These are phyloP conservation scores for Drosophila ironensis DNA, from an alignment of 1,140 invertebrate genomes.

Conservation along the genomic window DNA sequence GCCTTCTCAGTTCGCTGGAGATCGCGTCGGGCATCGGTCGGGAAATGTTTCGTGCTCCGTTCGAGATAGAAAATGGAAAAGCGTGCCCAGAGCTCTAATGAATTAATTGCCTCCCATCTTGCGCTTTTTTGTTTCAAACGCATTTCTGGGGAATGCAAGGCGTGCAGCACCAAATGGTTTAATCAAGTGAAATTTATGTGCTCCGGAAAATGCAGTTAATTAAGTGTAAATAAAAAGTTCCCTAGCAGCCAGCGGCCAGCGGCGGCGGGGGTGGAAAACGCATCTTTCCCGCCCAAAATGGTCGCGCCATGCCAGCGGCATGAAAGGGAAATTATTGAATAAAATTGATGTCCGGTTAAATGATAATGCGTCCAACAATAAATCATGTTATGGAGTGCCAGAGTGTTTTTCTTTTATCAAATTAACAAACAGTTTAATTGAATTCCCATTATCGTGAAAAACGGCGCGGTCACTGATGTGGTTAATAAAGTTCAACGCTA, in stretches of 20 bases:
- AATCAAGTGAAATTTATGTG: slow-evolving; percentile 81
- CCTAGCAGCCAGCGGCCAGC: background rate
- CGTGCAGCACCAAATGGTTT: slow-evolving; percentile 75
- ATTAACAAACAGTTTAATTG: slow-evolving; percentile 54
- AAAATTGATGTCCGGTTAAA: slow-evolving; percentile 58
- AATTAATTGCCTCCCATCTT: slow-evolving; percentile 66
- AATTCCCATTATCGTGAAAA: slow-evolving; percentile 42
- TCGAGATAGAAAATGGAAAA: slow-evolving; percentile 57
- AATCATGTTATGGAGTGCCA: slow-evolving; percentile 50
- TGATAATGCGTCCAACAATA: slow-evolving; percentile 53
- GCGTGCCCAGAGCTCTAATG: slow-evolving; percentile 66
- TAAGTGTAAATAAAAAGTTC: slow-evolving; percentile 72
- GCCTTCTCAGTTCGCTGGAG: slow-evolving; percentile 47
- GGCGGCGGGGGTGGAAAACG: slow-evolving; percentile 18
- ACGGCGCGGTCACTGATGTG: slow-evolving; percentile 7
- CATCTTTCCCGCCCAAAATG: background rate
- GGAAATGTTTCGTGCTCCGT: slow-evolving; percentile 12
- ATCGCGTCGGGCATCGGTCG: slow-evolving; percentile 48
- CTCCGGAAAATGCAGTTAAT: slow-evolving; percentile 70
- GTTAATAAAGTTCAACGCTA: slow-evolving; percentile 18
- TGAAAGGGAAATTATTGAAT: slow-evolving; percentile 38
- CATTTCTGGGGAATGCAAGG: slow-evolving; percentile 41
- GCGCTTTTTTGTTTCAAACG: slow-evolving; percentile 37
- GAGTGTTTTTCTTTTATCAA: slow-evolving; percentile 21
- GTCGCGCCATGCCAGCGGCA: background rate